phyloP scores from a whole-genome alignment of 2,888 invertebrate genomes.

The Platyscelio sp. region DNA sequence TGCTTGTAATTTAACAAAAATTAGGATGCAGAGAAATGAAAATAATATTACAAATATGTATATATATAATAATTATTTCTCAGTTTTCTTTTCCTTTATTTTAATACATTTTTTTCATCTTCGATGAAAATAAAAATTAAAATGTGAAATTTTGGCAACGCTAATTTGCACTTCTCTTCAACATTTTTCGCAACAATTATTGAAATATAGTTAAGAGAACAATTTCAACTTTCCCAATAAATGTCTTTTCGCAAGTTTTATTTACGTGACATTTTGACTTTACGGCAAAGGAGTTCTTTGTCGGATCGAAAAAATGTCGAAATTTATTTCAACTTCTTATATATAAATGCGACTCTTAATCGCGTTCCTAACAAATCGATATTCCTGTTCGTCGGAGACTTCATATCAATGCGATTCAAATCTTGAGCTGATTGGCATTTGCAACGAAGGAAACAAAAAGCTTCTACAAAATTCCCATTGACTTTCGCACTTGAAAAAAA shows the following conservation, averaged over 20 bases:
- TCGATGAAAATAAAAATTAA: constrained; percentile 1
- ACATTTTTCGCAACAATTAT: constrained; percentile 39
- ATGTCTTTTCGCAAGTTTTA: constrained; percentile 55
- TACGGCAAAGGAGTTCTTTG: constrained; percentile 44
- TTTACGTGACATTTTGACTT: constrained; percentile 58
- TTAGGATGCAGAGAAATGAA: too few relatives aligned
- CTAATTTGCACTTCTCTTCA: constrained; percentile 1
- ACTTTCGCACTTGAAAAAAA: too few relatives aligned
- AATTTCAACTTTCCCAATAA: constrained; percentile 59
- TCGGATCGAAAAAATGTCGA: constrained; percentile 28
- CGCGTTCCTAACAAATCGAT: constrained; percentile 55
- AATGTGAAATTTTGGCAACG: constrained; percentile 22
- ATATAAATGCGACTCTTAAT: constrained; percentile 59
- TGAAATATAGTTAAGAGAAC: constrained; percentile 40
- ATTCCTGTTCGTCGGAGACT: constrained; percentile 29
- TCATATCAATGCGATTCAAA: constrained; percentile 40
- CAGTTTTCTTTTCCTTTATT: too few relatives aligned
- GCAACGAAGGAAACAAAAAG: constrained; percentile 25
- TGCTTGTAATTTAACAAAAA: too few relatives aligned
- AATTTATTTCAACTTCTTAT: constrained; percentile 59
- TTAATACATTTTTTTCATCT: too few relatives aligned
- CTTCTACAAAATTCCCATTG: too few relatives aligned
- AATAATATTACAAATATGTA: too few relatives aligned
- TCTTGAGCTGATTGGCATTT: too few relatives aligned
- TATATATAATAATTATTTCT: too few relatives aligned